Percentiles rank a stretch among this genome's conserved stretches.
phyloP scores from a whole-genome alignment of 2,797 vertebrate genomes.

The Hydrocynus forskahlii region DNA sequence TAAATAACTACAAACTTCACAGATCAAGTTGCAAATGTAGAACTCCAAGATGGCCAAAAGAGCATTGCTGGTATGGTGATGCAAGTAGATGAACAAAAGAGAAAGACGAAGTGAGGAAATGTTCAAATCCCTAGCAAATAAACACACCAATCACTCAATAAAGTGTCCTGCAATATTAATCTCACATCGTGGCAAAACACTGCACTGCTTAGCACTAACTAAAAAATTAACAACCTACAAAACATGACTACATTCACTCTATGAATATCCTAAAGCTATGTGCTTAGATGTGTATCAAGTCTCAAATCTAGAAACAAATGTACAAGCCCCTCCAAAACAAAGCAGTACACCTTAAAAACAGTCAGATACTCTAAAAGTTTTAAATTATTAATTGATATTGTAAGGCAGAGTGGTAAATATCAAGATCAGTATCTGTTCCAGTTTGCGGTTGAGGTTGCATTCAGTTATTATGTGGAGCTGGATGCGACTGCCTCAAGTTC shows the following conservation, averaged over 20 bases:
- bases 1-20: slow-evolving; percentile 2
- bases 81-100: slow-evolving; percentile 31
- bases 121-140: slow-evolving; percentile 23
- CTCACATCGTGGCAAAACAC: background rate
- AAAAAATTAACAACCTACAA: slow-evolving; percentile 33
- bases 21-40: slow-evolving; percentile 11
- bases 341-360: slow-evolving; percentile 12
- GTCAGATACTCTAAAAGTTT: slow-evolving; percentile 23
- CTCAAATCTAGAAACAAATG: background rate
- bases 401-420: slow-evolving; percentile 2
- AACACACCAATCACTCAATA: background rate
- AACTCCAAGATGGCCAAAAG: slow-evolving; percentile 21
- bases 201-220: background rate
- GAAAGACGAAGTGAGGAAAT: slow-evolving; percentile 17
- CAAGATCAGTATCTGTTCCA: slow-evolving; percentile 28
- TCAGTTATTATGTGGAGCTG: slow-evolving; percentile 15
- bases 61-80: slow-evolving; percentile 26
- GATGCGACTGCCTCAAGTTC: slow-evolving; percentile 18
- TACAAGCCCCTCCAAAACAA: background rate
- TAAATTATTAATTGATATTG: slow-evolving; percentile 16
- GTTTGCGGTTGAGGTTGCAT: slow-evolving; percentile 30
- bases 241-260: slow-evolving; percentile 1
- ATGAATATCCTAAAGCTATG: background rate
- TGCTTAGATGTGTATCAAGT: background rate
- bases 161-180: slow-evolving; percentile 21